Base-by-base conservation (phyloP, 2,888 invertebrate species). In the Labia minor region DNA sequence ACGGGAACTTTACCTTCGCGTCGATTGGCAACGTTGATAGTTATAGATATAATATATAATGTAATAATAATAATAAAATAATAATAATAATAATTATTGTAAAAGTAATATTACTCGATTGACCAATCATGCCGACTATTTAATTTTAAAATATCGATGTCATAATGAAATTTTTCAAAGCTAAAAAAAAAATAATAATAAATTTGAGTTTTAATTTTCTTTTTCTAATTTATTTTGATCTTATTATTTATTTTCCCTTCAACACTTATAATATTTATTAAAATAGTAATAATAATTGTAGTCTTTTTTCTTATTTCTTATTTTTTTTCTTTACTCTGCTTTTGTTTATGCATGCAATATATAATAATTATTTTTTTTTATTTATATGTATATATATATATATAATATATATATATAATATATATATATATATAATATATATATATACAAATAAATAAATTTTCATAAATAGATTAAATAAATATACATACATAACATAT, bases 401-500 rank as follows among this genome's bases (percentile, higher is more conserved):
- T n/a, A n/a, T n/a, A n/a, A n/a, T 26, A 26, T 26, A 26, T 26
- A 26, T 26, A 26, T 26, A 26, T 26, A n/a, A 26, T 26, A 26
- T 26, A 26, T 26, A 26, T 26, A 26, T 26, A 26, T 26, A 26
- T 26, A 26, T 26, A 26, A 66, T 70, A 69, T 71, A 70, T 69
- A 69, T 69, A 67, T 26, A 26, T 26, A 26, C 8, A 26, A 6
- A 26, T 26, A 26, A 6, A 26, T 26, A 26, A 6, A 26, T n/a
- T n/a, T n/a, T n/a, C n/a, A n/a, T n/a, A n/a, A n/a, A n/a, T n/a
- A n/a, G n/a, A n/a, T n/a, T n/a, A n/a, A n/a, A n/a, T n/a, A n/a
- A n/a, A n/a, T n/a, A n/a, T n/a, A n/a, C n/a, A n/a, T n/a, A n/a
- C n/a, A n/a, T n/a, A n/a, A n/a, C n/a, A n/a, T n/a, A n/a, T n/a